A percentile compares a stretch with the other conserved stretches of the same genome.
Evolutionary conservation across 2,888 invertebrate genomes (phyloP).

Genomic region (Agrenia bidenticulata): DNA sequence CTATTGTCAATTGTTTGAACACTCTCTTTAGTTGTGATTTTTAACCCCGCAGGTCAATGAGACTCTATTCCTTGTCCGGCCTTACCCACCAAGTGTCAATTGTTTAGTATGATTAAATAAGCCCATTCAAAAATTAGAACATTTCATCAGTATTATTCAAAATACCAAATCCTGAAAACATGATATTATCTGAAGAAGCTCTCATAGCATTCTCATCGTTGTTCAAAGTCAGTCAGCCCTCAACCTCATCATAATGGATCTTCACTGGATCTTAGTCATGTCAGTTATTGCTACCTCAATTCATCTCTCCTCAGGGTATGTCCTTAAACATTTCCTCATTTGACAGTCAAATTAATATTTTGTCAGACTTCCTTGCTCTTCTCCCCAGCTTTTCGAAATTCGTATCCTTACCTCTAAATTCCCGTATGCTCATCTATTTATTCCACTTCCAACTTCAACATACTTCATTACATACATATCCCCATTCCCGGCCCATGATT

Average conservation of each 20-base stretch:
- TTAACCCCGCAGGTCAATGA: background rate
- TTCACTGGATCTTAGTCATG: constrained; percentile 46
- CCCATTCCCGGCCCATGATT: background rate
- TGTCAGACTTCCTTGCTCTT: constrained; percentile 25
- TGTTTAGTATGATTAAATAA: background rate
- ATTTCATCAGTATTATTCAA: background rate
- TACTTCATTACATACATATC: background rate
- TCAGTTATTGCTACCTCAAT: constrained; percentile 45
- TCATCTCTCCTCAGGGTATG: constrained; percentile 47
- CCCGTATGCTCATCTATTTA: background rate
- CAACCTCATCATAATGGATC: constrained; percentile 45
- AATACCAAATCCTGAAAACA: too few species aligned
- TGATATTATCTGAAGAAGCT: too few species aligned
- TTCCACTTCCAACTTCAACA: background rate
- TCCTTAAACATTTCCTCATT: constrained; percentile 17
- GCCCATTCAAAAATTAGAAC: background rate
- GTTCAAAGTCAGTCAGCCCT: constrained; percentile 1
- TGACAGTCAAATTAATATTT: constrained; percentile 44
- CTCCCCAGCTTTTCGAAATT: background rate
- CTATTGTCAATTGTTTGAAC: constrained; percentile 1
- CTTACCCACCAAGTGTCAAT: background rate
- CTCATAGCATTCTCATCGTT: background rate
- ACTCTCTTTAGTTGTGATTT: background rate
- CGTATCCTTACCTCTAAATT: background rate
- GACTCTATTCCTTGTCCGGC: background rate